These are phyloP conservation scores for Drosophila eohydei DNA, from an alignment of 2,888 invertebrate species.

Conservation along the genomic window DNA sequence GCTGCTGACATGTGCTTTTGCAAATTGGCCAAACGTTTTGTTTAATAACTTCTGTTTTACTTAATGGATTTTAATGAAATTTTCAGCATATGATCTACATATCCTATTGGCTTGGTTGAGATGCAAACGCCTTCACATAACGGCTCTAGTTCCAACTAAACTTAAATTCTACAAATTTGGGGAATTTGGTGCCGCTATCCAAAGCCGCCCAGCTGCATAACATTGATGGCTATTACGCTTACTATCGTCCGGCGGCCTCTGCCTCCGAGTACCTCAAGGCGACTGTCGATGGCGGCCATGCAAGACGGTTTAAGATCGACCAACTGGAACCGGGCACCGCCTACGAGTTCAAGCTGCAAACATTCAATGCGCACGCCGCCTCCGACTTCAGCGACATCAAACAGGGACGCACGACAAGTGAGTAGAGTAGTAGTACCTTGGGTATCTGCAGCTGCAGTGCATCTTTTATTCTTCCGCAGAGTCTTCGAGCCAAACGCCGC, in stretches of 20 bases:
- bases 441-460: background rate
- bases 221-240: constrained; percentile 94
- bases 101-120: no score
- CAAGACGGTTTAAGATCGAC: constrained; percentile 89
- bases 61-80: no score
- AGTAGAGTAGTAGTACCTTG: constrained; percentile 2
- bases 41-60: no score
- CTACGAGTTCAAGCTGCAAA: constrained; percentile 96
- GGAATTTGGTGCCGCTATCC: no score
- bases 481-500: constrained; percentile 50
- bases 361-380: constrained; percentile 93
- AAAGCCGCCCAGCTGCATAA: constrained; percentile 29
- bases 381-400: constrained; percentile 93
- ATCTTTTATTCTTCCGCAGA: constrained; percentile 12
- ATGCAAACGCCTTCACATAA: no score
- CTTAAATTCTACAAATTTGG: no score
- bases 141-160: no score
- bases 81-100: no score
- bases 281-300: constrained; percentile 90
- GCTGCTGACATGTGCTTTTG: no score
- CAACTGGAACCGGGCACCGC: constrained; percentile 92
- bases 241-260: constrained; percentile 93
- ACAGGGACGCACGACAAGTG: constrained; percentile 87
- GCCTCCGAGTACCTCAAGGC: constrained; percentile 94
- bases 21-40: no score